Evolutionary conservation across 37 sponge, comb jelly and placozoan genomes (phyloP).

Genomic region (Diacarnus erythraeanus): DNA sequence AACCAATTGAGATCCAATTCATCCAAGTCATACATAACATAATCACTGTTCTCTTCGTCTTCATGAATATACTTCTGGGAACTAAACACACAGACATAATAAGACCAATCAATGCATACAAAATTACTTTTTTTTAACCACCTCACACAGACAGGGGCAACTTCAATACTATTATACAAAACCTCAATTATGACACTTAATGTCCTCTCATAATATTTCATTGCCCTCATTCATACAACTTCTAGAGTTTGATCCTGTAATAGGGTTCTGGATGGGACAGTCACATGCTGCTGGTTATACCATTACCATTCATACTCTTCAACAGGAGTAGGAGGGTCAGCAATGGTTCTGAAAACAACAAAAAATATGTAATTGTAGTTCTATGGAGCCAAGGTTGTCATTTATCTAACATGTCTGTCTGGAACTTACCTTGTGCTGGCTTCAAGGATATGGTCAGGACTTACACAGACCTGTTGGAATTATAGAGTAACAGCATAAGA

Average conservation of each 20-base stretch:
- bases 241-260: background rate
- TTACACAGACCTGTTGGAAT: conserved; percentile 57
- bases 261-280: background rate
- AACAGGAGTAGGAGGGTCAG: background rate
- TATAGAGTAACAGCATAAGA: conserved; percentile 1
- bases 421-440: conserved; percentile 26
- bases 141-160: too few species aligned
- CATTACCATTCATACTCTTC: conserved; percentile 7
- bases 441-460: conserved; percentile 38
- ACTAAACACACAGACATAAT: background rate
- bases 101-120: background rate
- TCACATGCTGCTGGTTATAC: too few species aligned
- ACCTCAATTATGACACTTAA: too few species aligned
- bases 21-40: conserved; percentile 76
- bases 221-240: too few species aligned
- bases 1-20: conserved; percentile 86
- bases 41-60: background rate
- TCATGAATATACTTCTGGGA: conserved; percentile 20
- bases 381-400: too few species aligned
- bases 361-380: too few species aligned
- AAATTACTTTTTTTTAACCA: background rate
- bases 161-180: too few species aligned
- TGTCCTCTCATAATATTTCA: too few species aligned
- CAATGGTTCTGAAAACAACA: conserved; percentile 6
- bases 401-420: background rate